A percentile compares a stretch with the other conserved stretches of the same genome.
phyloP scores from a whole-genome alignment of 2,888 invertebrate species.

The Allolobophora icterica region DNA sequence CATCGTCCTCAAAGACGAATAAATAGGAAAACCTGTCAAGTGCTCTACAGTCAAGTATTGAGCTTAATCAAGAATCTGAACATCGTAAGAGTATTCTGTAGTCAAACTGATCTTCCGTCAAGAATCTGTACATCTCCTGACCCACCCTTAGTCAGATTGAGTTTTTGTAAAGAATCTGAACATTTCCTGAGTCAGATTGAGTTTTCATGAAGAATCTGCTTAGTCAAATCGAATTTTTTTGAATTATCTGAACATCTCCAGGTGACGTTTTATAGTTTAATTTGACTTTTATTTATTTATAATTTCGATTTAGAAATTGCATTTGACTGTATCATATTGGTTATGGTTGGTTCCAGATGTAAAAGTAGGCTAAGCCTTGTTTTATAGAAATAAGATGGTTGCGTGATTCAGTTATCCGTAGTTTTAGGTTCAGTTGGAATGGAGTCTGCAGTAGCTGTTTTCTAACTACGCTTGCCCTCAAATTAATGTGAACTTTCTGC shows the following conservation, averaged over 20 bases:
- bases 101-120: too few species aligned
- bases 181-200: too few species aligned
- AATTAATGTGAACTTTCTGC: not conserved
- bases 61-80: not conserved
- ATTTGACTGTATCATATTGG: not conserved
- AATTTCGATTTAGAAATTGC: not conserved
- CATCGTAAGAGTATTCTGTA: not conserved
- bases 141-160: too few species aligned
- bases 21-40: not conserved
- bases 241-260: not conserved
- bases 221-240: too few species aligned
- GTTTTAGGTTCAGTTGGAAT: not conserved
- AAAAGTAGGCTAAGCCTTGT: not conserved
- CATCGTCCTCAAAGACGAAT: conserved; percentile 34
- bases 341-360: not conserved
- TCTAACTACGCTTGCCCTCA: not conserved
- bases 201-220: too few species aligned
- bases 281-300: not conserved
- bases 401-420: not conserved
- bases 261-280: not conserved
- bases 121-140: too few species aligned
- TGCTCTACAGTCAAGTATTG: not conserved
- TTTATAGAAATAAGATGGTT: not conserved
- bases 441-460: not conserved
- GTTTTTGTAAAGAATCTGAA: too few species aligned